Percentiles rank a stretch among this genome's conserved stretches.
Evolutionary conservation across 2,797 vertebrate genomes (phyloP).

Genomic region (Caiman crocodilus): DNA sequence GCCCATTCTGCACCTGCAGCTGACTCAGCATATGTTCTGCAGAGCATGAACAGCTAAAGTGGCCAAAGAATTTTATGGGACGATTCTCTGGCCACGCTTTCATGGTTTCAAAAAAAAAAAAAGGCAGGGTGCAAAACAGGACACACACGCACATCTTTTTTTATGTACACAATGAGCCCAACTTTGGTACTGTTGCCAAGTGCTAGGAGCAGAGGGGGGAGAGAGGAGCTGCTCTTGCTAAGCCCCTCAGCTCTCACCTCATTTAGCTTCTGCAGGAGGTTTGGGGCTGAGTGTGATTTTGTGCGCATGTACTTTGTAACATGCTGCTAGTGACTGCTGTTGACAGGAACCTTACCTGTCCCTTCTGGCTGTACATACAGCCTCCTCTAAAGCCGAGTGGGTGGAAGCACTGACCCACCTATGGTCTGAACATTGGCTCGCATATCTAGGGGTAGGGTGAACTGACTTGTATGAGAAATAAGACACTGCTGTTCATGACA

Average conservation of each 20-base stretch:
- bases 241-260: slow-evolving; percentile 3
- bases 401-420: rapidly evolving
- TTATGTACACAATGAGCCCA: not conserved
- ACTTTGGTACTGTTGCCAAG: not conserved
- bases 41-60: not conserved
- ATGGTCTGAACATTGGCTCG: not conserved
- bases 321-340: not conserved
- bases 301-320: not conserved
- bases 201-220: not conserved
- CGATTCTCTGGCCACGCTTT: slow-evolving; percentile 2
- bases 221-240: not conserved
- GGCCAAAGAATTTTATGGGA: slow-evolving; percentile 29
- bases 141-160: not conserved
- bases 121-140: slow-evolving; percentile 6
- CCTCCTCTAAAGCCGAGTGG: not conserved
- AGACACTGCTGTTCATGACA: not conserved
- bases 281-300: not conserved
- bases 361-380: not conserved
- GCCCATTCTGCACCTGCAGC: not conserved
- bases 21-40: not conserved
- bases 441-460: not conserved
- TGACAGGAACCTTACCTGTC: not conserved
- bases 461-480: not conserved
- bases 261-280: not conserved
- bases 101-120: slow-evolving; percentile 12